A percentile compares a stretch with the other conserved stretches of the same genome.
Evolutionary conservation across 2,797 vertebrate genomes (phyloP).

Genomic region (Acrocephalus scirpaceus): DNA sequence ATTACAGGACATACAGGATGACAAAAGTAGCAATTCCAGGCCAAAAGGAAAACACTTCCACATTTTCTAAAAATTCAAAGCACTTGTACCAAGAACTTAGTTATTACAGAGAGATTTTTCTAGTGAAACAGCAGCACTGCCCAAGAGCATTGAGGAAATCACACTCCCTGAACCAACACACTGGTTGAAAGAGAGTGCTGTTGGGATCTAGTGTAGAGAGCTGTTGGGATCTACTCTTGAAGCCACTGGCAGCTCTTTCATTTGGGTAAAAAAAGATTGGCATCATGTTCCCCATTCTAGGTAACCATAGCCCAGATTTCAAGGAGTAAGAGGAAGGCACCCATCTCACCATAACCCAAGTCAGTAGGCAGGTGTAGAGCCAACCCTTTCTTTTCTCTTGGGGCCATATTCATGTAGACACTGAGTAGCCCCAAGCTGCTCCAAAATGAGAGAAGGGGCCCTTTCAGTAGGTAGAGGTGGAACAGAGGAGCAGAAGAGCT

Average conservation of each 20-base stretch:
- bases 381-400: not conserved
- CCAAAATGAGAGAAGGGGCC: not conserved
- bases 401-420: too few relatives aligned
- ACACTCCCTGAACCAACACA: accelerated
- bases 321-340: not conserved
- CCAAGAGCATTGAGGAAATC: not conserved
- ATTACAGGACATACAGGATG: not conserved
- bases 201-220: not conserved
- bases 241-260: not conserved
- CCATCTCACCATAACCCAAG: not conserved
- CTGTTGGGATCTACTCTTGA: not conserved
- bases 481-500: not conserved
- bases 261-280: not conserved
- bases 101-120: not conserved
- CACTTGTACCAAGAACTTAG: not conserved
- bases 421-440: not conserved
- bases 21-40: not conserved
- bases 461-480: not conserved
- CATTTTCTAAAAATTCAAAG: not conserved
- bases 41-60: not conserved
- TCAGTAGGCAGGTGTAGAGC: not conserved
- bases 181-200: not conserved
- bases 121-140: not conserved
- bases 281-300: not conserved
- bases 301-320: not conserved